Base-by-base conservation (phyloP, 53 echinoderm and acorn worm genomes). In the Holothuria leucospilota region DNA sequence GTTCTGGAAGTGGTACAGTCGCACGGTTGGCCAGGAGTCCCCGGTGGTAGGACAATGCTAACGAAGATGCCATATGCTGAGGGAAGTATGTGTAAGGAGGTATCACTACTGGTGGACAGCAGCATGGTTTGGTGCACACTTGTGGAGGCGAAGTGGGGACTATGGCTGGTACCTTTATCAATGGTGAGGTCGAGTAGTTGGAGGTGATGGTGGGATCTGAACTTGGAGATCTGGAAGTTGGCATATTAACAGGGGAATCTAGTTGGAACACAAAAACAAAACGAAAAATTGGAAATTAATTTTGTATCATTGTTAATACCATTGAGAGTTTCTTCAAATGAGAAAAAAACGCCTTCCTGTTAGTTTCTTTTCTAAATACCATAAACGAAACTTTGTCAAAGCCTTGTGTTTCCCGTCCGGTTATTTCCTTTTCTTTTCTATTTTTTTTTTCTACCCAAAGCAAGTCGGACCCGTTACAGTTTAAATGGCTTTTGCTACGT, bases 121-220 rank as follows among this genome's bases (percentile, higher is more conserved):
- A 78, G 26, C 79, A 78, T 53, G 79, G 58, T 20, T 78, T 53
- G 26, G 79, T 78, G 79, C 79, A 78, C 23, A 78, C 30, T 28
- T 29, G 28, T n/a, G 79, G 79, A 8, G 79, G 79, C 25, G 79
- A 53, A 51, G 51, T 58, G 79, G 58, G 29, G 58, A 78, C 59
- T 11, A 72, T 16, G 5, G 72, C 34, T 72, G 34, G 23, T 70
- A 34, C 71, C 20, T 39, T 34, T 12, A 70, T 6, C 3, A 40
- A 70, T 15, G 41, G 21, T 40, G 40, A 39, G 18, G 72, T 21
- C 16, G 39, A 11, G 56, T 16, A 56, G 15, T 30, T 72, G 15
- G 72, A 72, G 21, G 72, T 72, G 21, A 72, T n/a, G 42, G 39
- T 72, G 68, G 14, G 1, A 18, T 15, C 16, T 28, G 29, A 34